Percentiles rank a stretch among this genome's conserved stretches.
Conservation (phyloP, 1,140 invertebrate genomes). For the Homalodisca vitripennis region DNA sequence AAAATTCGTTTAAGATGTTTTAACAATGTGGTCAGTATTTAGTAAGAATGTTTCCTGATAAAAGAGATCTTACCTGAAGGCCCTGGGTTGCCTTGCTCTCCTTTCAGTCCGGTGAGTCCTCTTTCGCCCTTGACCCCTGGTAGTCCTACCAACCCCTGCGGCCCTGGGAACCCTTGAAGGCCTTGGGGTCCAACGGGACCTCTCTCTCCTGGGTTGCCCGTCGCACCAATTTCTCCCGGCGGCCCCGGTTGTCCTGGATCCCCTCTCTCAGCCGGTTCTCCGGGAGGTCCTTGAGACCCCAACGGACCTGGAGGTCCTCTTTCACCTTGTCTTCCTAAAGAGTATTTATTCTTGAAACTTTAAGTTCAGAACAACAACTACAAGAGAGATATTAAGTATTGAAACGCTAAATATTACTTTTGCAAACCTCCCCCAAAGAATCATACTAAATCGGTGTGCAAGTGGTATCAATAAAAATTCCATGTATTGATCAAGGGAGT, state of each 20-base stretch:
- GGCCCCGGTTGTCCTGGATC: slow-evolving; percentile 69
- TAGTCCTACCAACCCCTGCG: slow-evolving; percentile 58
- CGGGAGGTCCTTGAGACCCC: slow-evolving; percentile 68
- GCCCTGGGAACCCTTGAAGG: slow-evolving; percentile 66
- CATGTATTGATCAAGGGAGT: too few relatives aligned
- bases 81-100: slow-evolving; percentile 69
- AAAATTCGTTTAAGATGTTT: too few relatives aligned
- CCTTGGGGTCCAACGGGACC: slow-evolving; percentile 60
- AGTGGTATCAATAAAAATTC: too few relatives aligned
- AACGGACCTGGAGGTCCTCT: slow-evolving; percentile 65
- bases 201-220: slow-evolving; percentile 67
- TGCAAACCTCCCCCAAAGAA: too few relatives aligned
- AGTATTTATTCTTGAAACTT: too few relatives aligned
- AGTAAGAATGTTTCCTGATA: not conserved
- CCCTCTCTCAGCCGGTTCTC: slow-evolving; percentile 71
- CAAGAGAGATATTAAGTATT: not conserved
- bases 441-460: too few relatives aligned
- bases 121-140: slow-evolving; percentile 72
- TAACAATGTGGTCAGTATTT: too few relatives aligned
- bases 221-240: slow-evolving; percentile 69
- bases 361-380: not conserved
- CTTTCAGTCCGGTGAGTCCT: slow-evolving; percentile 65
- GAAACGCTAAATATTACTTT: not conserved
- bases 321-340: slow-evolving; percentile 61
- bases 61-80: slow-evolving; percentile 50